A percentile compares a stretch with the other conserved stretches of the same genome.
phyloP scores from a whole-genome alignment of 2,113 vertebrate genomes.

The Neotragus pygmaeus region DNA sequence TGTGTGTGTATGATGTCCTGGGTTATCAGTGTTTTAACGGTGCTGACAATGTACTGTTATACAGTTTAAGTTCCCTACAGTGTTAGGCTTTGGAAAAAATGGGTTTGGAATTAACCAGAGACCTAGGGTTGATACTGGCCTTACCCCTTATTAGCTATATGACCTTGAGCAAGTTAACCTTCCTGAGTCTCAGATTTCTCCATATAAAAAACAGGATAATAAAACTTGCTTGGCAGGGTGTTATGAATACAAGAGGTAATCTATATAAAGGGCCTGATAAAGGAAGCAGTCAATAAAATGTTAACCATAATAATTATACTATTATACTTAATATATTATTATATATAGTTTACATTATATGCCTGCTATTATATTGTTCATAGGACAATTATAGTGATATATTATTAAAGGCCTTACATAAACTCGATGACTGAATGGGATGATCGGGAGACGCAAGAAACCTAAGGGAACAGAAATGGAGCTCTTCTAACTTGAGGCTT shows the following conservation, averaged over 20 bases:
- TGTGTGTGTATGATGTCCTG: not conserved
- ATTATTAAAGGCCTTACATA: not conserved
- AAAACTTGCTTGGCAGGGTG: not conserved
- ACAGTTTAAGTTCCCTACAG: not conserved
- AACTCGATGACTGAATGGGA: not conserved
- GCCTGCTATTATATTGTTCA: not conserved
- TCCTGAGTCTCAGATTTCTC: conserved; percentile 16
- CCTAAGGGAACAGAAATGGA: not conserved
- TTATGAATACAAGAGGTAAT: not conserved
- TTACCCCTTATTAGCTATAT: not conserved
- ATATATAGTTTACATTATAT: not conserved
- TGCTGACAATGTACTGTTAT: not conserved
- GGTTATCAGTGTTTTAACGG: not conserved
- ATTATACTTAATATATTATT: not conserved
- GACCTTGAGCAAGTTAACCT: not conserved
- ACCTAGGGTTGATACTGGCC: not conserved
- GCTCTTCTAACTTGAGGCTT: not conserved
- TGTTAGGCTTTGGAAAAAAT: not conserved
- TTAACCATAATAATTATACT: not conserved
- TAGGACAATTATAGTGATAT: not conserved
- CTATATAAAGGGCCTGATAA: not conserved
- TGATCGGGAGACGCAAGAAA: not conserved
- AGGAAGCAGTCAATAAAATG: not conserved
- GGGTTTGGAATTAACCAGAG: not conserved
- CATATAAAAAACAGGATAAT: not conserved